Conservation (phyloP, 2,113 vertebrate genomes). For the Rhadina sibilatrix region DNA sequence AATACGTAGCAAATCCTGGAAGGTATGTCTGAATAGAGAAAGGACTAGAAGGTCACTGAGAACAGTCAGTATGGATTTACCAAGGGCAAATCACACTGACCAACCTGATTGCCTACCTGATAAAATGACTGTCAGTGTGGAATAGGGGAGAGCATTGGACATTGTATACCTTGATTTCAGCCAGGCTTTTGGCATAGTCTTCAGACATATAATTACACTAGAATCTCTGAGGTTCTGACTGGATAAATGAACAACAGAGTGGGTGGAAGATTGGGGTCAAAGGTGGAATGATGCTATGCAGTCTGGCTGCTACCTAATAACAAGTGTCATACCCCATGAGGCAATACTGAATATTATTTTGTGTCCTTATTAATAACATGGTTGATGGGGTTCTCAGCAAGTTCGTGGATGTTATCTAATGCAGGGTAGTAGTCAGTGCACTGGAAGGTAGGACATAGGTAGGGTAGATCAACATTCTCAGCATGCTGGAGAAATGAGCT, state of each 20-base stretch:
- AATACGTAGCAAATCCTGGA: background rate
- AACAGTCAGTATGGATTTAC: background rate
- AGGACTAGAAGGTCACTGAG: background rate
- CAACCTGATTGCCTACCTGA: background rate
- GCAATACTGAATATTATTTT: background rate
- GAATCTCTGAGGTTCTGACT: background rate
- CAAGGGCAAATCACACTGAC: background rate
- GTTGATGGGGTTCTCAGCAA: background rate
- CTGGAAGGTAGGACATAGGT: background rate
- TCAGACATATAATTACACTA: background rate
- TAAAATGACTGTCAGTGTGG: background rate
- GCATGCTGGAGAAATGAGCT: background rate
- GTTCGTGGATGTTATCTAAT: background rate
- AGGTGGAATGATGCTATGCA: background rate
- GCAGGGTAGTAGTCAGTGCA: background rate
- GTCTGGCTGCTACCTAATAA: background rate
- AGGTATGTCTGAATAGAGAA: background rate
- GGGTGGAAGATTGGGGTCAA: background rate
- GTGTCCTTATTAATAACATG: background rate
- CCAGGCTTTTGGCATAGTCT: background rate
- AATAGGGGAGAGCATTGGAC: background rate
- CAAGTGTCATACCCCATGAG: background rate
- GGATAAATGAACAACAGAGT: background rate
- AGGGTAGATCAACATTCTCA: background rate
- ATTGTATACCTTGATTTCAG: background rate